Base-by-base conservation (phyloP, 2,797 vertebrate genomes). In the Neoniphon sammara region DNA sequence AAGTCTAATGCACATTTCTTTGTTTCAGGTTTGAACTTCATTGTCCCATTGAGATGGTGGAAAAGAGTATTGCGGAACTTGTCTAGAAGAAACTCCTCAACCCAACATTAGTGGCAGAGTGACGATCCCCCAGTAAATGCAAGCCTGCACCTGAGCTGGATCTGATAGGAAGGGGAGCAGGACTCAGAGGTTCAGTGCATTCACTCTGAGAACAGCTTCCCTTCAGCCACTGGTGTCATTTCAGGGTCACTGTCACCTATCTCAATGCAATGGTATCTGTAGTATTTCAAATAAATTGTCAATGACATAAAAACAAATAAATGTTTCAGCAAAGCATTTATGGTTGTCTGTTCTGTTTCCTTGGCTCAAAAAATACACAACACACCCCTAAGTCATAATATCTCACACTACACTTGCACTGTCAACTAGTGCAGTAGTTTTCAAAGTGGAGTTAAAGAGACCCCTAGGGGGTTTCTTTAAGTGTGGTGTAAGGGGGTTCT, bases 51-150 rank as follows among this genome's bases (percentile, higher is more conserved):
- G 87, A 92, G 52, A 87, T 82, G 6, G 87, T 95, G 65, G 93
- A 94, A 79, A 86, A 78, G 63, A 94, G 95, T 77, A 88, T 95
- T 67, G 83, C 88, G 44, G 66, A 65, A 14, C 90, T 95, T 66
- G 71, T 94, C 23, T 90, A 80, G 81, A 77, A 53, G 57, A 79
- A 69, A 63, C 47, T 63, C 27, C 57, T 66, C 53, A 61, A 25
- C 47, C 62, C 46, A 60, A 70, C 65, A 44, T 27, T 42, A 18
- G 89, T 87, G 90, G 91, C 87, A 82, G 82, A 73, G 66, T 95
- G 95, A 95, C 2, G 94, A 93, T 91, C 90, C 85, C 93, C 89
- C 91, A 91, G 94, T 89, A 94, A 95, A 95, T 85, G 92, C 92
- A 74, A 7, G 23, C 1, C 21, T 90, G 94, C 92, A 90, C 86